Evolutionary conservation across 2,113 vertebrate species (phyloP), one percentile per base, ranked within the genome.

Genomic region (Pangasianodon gigas): DNA sequence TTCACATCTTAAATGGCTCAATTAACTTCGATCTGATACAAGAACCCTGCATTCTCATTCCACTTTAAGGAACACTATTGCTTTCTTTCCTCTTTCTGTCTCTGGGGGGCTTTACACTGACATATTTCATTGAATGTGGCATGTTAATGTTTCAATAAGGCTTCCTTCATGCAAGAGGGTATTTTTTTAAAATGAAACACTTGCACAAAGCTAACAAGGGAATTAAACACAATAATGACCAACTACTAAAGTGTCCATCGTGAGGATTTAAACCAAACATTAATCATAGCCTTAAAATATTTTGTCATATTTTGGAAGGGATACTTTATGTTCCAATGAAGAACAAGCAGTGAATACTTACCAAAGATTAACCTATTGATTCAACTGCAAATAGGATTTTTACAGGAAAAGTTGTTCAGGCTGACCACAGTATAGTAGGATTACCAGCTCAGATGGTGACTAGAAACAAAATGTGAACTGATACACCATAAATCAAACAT

Each of bases 101-200:
- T 75, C 41, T 21, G 19, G 37, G 37, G 19, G 71, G 18, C 19
- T 44, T 75, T 75, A 75, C 71, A 24, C 41, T 75, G 71, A 44
- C 71, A n/a, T 80, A 80, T 80, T 80, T 80, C 26, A 80, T 80
- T 80, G 19, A 80, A 80, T 19, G 44, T 75, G 71, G 18, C 71
- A 75, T 51, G 21, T 29, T 80, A 80, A 80, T 80, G 77, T 80
- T 80, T 26, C 24, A 29, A 8, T 8, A 80, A 80, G 46, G 26
- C 10, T 11, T 80, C 24, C 11, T 14, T 48, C 46, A 80, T 51
- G 26, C 11, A 46, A 80, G 19, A 3, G 71, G 37, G 18, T 21
- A 10, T 75, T 44, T 44, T 74, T 44, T 69, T 32, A 0, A 26
- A 62, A 71, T 24, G 71, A 75, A 75, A 44, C 37, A 21, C 7